Conservation (phyloP, 2,888 invertebrate species). For the Pollenia amentaria region DNA sequence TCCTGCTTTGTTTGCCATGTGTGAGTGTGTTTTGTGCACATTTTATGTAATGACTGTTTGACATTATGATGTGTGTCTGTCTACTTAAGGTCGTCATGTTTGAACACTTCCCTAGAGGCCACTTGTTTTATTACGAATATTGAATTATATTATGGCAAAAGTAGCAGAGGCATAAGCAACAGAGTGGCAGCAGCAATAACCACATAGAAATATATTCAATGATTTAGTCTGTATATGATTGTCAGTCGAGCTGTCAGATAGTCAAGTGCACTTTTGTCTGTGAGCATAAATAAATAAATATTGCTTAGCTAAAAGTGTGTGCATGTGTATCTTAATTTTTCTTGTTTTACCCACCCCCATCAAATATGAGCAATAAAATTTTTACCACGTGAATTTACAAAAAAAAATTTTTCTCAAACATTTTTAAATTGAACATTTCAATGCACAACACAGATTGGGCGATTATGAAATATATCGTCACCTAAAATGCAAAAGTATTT, state of each 20-base stretch:
- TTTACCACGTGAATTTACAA: neutral
- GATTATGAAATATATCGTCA: no score
- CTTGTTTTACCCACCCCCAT: neutral
- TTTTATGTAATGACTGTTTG: slow-evolving; percentile 64
- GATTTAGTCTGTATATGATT: neutral
- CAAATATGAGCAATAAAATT: neutral
- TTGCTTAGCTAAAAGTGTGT: slow-evolving; percentile 29
- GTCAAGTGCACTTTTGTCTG: slow-evolving; percentile 60
- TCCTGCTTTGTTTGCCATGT: slow-evolving; percentile 10
- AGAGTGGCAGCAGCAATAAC: neutral
- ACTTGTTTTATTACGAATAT: slow-evolving; percentile 70
- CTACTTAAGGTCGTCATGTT: slow-evolving; percentile 68
- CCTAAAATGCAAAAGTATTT: no score
- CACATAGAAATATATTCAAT: slow-evolving; percentile 3
- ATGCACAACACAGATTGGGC: neutral
- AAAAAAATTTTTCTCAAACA: slow-evolving; percentile 36
- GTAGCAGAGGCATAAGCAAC: neutral
- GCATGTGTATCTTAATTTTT: neutral
- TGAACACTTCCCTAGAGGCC: slow-evolving; percentile 68
- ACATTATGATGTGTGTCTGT: slow-evolving; percentile 63
- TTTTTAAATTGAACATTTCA: slow-evolving; percentile 8
- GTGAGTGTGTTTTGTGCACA: slow-evolving; percentile 47
- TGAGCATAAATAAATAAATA: slow-evolving; percentile 47
- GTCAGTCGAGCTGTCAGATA: neutral
- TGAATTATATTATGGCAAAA: slow-evolving; percentile 61